Evolutionary conservation across 1,140 invertebrate species (phyloP), one percentile per base, ranked within the genome.

Genomic region (Dinothrombium tinctorium): DNA sequence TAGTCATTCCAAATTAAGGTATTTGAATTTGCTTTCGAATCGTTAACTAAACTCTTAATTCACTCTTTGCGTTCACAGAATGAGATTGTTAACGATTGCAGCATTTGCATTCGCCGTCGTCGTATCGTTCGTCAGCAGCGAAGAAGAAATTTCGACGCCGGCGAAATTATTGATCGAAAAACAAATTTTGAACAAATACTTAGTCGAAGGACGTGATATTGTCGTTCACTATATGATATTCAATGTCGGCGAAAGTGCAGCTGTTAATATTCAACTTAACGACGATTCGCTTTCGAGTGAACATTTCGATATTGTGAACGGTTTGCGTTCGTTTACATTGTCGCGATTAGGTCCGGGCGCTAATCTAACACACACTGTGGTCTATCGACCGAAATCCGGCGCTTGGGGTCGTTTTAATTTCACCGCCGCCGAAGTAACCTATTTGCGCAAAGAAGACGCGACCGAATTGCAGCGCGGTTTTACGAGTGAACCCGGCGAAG

Each of bases 201-300:
- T 96, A 38, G 89, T 98, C n/a, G 89, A 99, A 67, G 76, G 79
- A 54, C 84, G 86, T 73, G 90, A 98, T 58, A 74, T 95, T 50
- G 69, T 95, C 49, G 75, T 96, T 29, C 83, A 90, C 61, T 78
- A 71, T 51, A 61, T 56, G 41, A 57, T 71, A 25, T 69, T 55
- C 52, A 70, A 69, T 53, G 59, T 67, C 45, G 67, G 67, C 44
- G 61, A 58, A 46, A 62, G 76, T 46, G 73, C 86, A 48, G 89
- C 89, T 20, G 68, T 80, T 15, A 74, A 83, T 60, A 79, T 95
- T 11, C 69, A 76, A 51, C 66, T 96, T 28, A 73, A 70, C 29
- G 89, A 96, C 55, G 72, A 73, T 42, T 77, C 78, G 40, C 94
- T 96, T 61, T 76, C 81, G 47, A 68, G 76, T 12, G 74, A 84